phyloP scores from a whole-genome alignment of 2,113 vertebrate species.

The Piprites chloris region DNA sequence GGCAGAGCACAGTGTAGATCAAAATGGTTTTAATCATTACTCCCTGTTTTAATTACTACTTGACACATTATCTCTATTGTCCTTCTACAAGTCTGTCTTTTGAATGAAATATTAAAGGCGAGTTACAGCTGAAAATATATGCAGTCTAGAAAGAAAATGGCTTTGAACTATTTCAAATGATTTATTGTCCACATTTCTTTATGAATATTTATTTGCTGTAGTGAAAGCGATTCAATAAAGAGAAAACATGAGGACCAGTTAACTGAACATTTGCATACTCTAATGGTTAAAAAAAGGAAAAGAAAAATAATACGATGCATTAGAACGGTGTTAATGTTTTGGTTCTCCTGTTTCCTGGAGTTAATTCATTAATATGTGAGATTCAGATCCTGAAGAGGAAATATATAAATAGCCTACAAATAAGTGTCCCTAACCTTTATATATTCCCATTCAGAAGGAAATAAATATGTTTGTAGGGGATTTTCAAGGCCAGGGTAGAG shows the following conservation, averaged over 20 bases:
- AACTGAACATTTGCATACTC: slow-evolving; percentile 63
- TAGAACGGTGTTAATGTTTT: slow-evolving; percentile 2
- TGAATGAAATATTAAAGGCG: slow-evolving; percentile 60
- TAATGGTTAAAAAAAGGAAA: slow-evolving; percentile 10
- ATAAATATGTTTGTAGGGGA: background rate
- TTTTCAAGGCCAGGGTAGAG: background rate
- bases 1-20: slow-evolving; percentile 11
- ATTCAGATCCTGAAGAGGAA: background rate
- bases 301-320: background rate
- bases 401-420: background rate
- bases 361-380: background rate
- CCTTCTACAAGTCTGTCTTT: slow-evolving; percentile 55
- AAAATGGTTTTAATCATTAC: slow-evolving; percentile 53
- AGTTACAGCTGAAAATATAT: slow-evolving; percentile 68
- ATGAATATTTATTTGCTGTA: slow-evolving; percentile 72
- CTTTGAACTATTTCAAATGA: slow-evolving; percentile 66
- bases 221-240: slow-evolving; percentile 66
- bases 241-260: slow-evolving; percentile 62
- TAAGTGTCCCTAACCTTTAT: background rate
- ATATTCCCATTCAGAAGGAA: background rate
- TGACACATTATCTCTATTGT: slow-evolving; percentile 67
- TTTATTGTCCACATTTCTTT: slow-evolving; percentile 67
- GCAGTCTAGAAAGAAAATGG: slow-evolving; percentile 55
- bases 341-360: background rate
- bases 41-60: slow-evolving; percentile 64